Evolutionary conservation across 2,888 invertebrate species (phyloP), one percentile per base, ranked within the genome.

Genomic region (Didymodactylos carnosus): DNA sequence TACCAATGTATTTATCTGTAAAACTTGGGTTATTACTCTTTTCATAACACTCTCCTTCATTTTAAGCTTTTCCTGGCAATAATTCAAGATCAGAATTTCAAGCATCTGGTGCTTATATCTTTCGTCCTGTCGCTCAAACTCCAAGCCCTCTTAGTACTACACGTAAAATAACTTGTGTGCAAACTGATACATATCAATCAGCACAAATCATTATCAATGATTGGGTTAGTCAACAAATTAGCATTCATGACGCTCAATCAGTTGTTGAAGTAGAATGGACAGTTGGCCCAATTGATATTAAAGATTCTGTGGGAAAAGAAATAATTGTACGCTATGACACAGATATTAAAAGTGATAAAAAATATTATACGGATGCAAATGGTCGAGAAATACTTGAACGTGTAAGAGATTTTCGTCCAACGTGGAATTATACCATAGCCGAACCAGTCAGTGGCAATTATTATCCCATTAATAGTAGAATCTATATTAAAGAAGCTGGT

Each of bases 41-140:
- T 8, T 35, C 19, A 19, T 25, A 27, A 27, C 25, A 11, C 14
- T 53, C 2, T 13, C 2, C 19, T 35, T 39, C 16, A n/a, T 3
- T 70, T 41, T 75, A 87, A 27, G 90, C 88, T 0, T 87, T 86
- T 62, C 82, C 82, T 2, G 91, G 91, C 0, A 85, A 90, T 79
- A 91, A 91, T 79, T 80, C 80, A 0, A 82, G 84, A 3, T 86
- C 86, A 5, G 79, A 81, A 0, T 87, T 87, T 77, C 85, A 92
- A 76, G 88, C 92, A 0, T 94, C 94, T 0, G 97, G 97, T 0
- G 95, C 95, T 0, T 97, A 98, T 79, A 90, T 94, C 43, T 86
- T 86, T 79, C 77, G 85, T 51, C 85, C 85, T 8, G 3, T 53
- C 0, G 0, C 29, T 19, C 4, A 14, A 0, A 19, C 0, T 29